phyloP scores from a whole-genome alignment of 2,888 invertebrate genomes.

The Euclidia mi region DNA sequence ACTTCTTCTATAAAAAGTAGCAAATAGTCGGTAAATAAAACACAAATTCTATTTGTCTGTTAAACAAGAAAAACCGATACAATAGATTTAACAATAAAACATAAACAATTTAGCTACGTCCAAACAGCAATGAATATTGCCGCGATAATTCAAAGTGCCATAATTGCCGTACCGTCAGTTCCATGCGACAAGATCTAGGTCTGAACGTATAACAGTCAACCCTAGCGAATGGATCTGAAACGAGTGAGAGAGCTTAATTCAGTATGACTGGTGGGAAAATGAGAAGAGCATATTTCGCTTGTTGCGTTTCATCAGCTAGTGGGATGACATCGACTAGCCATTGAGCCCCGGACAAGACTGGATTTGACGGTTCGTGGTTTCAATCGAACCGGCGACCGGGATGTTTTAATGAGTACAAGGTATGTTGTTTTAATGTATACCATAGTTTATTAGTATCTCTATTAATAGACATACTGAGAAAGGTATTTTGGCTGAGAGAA shows the following conservation, averaged over 20 bases:
- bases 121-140: conserved; percentile 62
- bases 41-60: conserved; percentile 11
- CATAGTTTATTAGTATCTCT: neutral
- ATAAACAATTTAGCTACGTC: conserved; percentile 46
- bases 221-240: conserved; percentile 35
- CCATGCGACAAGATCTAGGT: conserved; percentile 58
- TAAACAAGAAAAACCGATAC: conserved; percentile 20
- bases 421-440: conserved; percentile 25
- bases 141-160: conserved; percentile 61
- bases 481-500: too few relatives aligned
- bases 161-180: conserved; percentile 68
- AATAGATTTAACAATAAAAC: conserved; percentile 19
- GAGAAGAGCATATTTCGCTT: conserved; percentile 38
- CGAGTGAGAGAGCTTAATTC: conserved; percentile 19
- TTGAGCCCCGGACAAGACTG: conserved; percentile 57
- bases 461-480: too few relatives aligned
- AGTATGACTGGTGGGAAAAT: conserved; percentile 23
- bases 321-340: conserved; percentile 53
- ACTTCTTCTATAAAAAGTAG: too few relatives aligned
- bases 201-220: conserved; percentile 51
- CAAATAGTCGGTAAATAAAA: conserved; percentile 8
- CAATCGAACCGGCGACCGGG: conserved; percentile 40
- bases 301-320: conserved; percentile 36
- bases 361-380: conserved; percentile 62
- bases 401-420: conserved; percentile 54